Percentiles rank a stretch among this genome's conserved stretches.
These are phyloP conservation scores for Holacanthella duospinosa DNA, from an alignment of 2,888 invertebrate genomes.

Conservation along the genomic window DNA sequence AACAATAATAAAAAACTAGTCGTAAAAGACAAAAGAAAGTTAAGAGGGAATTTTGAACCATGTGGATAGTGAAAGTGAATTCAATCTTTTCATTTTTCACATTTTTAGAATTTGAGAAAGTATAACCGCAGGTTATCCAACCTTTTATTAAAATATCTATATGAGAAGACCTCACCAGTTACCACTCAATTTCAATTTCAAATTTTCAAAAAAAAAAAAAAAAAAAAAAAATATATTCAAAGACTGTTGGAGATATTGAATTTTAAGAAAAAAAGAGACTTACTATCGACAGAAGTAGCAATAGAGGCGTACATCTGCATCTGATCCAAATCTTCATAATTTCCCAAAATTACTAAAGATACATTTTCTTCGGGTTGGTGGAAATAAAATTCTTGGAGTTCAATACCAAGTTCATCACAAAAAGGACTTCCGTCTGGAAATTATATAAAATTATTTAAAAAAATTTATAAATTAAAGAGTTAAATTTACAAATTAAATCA, in stretches of 20 bases:
- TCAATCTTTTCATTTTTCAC: neutral
- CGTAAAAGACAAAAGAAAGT: neutral
- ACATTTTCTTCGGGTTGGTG: conserved; percentile 24
- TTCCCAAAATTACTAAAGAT: conserved; percentile 28
- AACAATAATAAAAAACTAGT: neutral
- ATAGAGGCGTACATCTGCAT: conserved; percentile 22
- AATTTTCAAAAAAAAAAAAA: too few relatives aligned
- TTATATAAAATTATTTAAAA: neutral
- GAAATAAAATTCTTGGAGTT: conserved; percentile 12
- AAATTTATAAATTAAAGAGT: neutral
- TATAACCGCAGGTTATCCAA: too few relatives aligned
- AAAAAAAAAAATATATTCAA: too few relatives aligned
- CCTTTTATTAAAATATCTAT: too few relatives aligned
- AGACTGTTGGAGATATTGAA: too few relatives aligned
- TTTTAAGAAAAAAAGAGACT: too few relatives aligned
- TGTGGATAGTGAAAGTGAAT: neutral
- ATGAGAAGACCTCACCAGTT: too few relatives aligned
- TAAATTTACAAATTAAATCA: neutral
- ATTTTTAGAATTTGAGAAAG: too few relatives aligned
- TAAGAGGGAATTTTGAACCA: neutral
- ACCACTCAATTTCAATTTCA: too few relatives aligned
- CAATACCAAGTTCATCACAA: conserved; percentile 34
- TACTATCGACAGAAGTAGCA: conserved; percentile 29
- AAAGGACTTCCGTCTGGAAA: conserved; percentile 33
- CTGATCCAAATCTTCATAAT: conserved; percentile 29